These are phyloP conservation scores for Junco hyemalis DNA, from an alignment of 2,113 vertebrate species.

Conservation along the genomic window DNA sequence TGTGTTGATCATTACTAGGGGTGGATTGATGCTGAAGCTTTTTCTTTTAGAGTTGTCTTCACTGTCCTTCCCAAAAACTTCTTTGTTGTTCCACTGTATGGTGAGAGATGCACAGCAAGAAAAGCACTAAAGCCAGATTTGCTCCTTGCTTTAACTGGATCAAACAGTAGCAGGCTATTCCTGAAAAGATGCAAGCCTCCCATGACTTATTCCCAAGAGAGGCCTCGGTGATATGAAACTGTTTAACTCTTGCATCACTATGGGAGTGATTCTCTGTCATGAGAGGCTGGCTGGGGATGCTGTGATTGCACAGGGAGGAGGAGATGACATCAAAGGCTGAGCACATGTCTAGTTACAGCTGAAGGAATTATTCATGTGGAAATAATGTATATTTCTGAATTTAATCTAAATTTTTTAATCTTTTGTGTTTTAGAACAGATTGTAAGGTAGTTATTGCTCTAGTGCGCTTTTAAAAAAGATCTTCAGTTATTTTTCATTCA, in stretches of 20 bases:
- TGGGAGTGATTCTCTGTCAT: neutral
- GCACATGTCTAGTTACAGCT: neutral
- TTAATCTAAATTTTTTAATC: neutral
- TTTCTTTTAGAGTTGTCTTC: neutral
- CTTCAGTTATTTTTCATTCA: neutral
- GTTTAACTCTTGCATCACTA: neutral
- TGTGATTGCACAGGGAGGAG: neutral
- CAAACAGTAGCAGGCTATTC: neutral
- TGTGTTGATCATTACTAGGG: neutral
- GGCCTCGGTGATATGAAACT: neutral
- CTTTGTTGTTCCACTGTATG: neutral
- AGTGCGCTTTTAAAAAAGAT: neutral
- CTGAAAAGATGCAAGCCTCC: neutral
- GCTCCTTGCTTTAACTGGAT: neutral
- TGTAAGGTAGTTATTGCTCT: neutral
- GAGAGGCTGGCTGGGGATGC: neutral
- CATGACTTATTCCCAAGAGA: neutral
- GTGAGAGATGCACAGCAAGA: neutral
- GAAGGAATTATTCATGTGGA: neutral
- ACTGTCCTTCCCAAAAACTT: neutral
- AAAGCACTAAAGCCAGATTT: neutral
- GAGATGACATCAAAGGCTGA: neutral
- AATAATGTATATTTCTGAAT: neutral
- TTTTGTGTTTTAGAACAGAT: neutral
- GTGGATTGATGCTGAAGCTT: neutral